Conservation (phyloP, 2,888 invertebrate genomes). For the Drosophila stalkeri region DNA sequence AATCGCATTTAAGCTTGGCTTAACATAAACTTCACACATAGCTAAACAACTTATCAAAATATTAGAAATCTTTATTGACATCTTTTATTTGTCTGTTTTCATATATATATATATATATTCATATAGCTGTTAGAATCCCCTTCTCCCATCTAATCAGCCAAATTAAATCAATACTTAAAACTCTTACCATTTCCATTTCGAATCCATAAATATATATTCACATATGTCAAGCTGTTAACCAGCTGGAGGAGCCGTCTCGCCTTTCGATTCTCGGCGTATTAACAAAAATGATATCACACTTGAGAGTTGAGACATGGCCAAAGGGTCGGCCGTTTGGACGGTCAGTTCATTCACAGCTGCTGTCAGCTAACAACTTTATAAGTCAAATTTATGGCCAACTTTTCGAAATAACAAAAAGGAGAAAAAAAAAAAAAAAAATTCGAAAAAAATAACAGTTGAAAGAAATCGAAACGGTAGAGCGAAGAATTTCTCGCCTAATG, state of each 20-base stretch:
- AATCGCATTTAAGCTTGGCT: not conserved
- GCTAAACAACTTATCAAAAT: conserved; percentile 1
- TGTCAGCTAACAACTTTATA: conserved; percentile 75
- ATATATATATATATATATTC: not conserved
- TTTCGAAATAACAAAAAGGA: conserved; percentile 33
- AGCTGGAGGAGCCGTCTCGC: conserved; percentile 4
- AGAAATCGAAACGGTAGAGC: conserved; percentile 52
- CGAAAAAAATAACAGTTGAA: conserved; percentile 19
- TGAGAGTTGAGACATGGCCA: conserved; percentile 2
- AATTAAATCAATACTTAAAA: conserved; percentile 9
- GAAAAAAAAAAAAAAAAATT: not conserved
- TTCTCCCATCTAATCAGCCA: not conserved
- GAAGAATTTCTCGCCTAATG: conserved; percentile 35
- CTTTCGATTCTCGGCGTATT: conserved; percentile 15
- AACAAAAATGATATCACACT: conserved; percentile 43
- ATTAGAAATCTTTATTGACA: not conserved
- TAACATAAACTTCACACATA: not conserved
- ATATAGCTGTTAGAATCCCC: not conserved
- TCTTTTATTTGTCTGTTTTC: not conserved
- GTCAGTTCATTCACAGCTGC: conserved; percentile 67
- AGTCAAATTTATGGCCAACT: conserved; percentile 69
- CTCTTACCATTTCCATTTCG: conserved; percentile 5
- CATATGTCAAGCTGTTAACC: conserved; percentile 30
- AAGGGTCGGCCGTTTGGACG: not conserved
- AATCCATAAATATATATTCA: conserved; percentile 18